Percentiles rank a stretch among this genome's conserved stretches.
Conservation (phyloP, 2,888 invertebrate species). For the Cryptus armator region DNA sequence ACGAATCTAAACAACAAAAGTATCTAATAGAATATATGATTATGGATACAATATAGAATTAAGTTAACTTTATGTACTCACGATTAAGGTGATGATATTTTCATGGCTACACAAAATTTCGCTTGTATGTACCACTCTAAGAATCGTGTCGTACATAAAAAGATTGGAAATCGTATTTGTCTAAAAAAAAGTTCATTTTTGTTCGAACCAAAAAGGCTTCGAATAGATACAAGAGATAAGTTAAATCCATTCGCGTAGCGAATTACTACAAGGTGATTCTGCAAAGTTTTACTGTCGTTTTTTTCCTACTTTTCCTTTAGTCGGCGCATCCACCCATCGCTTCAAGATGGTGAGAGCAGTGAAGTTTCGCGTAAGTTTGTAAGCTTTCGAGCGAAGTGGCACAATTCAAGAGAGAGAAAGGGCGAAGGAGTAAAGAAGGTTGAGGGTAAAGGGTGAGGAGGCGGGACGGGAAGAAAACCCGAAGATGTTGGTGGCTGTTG, state of each 20-base stretch:
- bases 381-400: constrained; percentile 55
- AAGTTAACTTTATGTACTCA: no score
- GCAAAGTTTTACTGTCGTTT: constrained; percentile 30
- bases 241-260: constrained; percentile 40
- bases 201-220: constrained; percentile 4
- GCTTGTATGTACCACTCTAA: no score
- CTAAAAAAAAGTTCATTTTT: neutral
- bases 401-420: constrained; percentile 25
- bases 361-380: constrained; percentile 60
- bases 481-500: constrained; percentile 21
- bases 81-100: no score
- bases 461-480: constrained; percentile 22
- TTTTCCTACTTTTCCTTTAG: constrained; percentile 5
- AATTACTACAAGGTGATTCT: constrained; percentile 40
- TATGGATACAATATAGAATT: no score
- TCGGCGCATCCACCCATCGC: constrained; percentile 43
- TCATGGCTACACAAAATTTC: no score
- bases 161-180: neutral
- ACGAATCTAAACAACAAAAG: no score
- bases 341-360: constrained; percentile 30
- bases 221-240: constrained; percentile 1
- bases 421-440: neutral
- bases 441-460: neutral
- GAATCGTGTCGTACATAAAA: neutral
- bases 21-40: no score